These are phyloP conservation scores for Theocolax elegans DNA, from an alignment of 1,140 invertebrate species.

Conservation along the genomic window DNA sequence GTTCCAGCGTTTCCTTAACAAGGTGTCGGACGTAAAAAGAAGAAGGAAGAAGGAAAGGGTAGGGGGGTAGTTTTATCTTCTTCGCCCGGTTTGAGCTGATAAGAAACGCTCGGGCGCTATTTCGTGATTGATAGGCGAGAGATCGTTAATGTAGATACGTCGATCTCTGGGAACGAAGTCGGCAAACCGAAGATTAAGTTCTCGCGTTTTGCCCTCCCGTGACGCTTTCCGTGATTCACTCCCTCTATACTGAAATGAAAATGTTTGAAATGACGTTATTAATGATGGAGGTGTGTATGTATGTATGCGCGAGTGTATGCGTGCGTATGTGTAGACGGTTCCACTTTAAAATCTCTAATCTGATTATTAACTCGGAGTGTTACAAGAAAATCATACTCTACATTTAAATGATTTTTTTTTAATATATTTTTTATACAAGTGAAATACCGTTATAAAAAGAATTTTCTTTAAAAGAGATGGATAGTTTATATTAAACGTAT, in stretches of 20 bases:
- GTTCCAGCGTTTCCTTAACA: conserved; percentile 1
- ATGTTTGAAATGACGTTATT: conserved; percentile 9
- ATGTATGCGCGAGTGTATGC: too few species aligned
- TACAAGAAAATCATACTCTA: too few species aligned
- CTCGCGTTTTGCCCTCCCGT: neutral
- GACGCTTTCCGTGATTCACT: neutral
- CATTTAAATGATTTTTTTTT: too few species aligned
- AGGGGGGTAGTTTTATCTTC: conserved; percentile 8
- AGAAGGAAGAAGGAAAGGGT: too few species aligned
- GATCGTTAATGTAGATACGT: conserved; percentile 37
- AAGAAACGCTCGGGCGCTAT: conserved; percentile 6
- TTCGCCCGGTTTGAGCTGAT: neutral
- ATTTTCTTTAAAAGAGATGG: too few species aligned
- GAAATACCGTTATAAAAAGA: too few species aligned
- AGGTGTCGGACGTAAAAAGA: neutral
- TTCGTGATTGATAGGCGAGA: conserved; percentile 34
- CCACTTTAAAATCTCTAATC: too few species aligned
- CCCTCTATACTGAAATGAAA: neutral
- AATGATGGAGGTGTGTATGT: too few species aligned
- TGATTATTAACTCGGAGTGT: too few species aligned
- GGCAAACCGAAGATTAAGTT: conserved; percentile 32
- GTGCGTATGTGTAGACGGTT: too few species aligned
- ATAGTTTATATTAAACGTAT: too few species aligned
- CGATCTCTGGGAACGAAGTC: conserved; percentile 32
- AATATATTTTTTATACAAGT: too few species aligned